Evolutionary conservation across 2,797 vertebrate genomes (phyloP), one percentile per base, ranked within the genome.

Genomic region (Dipus sagitta): DNA sequence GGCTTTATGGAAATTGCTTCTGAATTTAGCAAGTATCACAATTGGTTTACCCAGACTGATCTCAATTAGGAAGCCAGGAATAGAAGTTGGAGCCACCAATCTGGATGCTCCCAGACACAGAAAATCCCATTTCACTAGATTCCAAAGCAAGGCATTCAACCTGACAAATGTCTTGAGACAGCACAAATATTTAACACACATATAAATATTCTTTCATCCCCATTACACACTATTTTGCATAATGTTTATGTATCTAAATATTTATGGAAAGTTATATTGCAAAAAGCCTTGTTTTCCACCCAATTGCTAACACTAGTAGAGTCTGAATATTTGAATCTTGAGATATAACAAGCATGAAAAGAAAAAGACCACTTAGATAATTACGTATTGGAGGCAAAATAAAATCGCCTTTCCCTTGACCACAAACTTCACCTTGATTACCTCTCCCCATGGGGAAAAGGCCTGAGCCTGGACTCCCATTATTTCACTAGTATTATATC

Each of bases 1-100:
- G 98, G 98, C 98, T 98, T 98, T 98, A 97, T 97, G 96, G 82
- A 97, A 98, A 98, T 97, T 92, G 95, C 96, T 94, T 97, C 94
- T 96, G 96, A 97, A 95, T 86, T 98, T 96, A 97, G 97, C 97
- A 98, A 97, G 97, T 60, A 98, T 96, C 93, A 97, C 97, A 96
- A 95, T 77, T 97, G 98, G 96, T 72, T 97, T 97, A 97, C 97
- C 0, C 86, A 80, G 96, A 96, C 93, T 65, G 96, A 92, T 71
- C 80, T 96, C 96, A 94, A 62, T 82, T 77, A 97, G 89, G 83
- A 97, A 98, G 96, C 93, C 12, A 0, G 13, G 94, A 93, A 94
- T 64, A 97, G 92, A 96, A 47, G 84, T 81, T 52, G 58, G 91
- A 92, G 91, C 79, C 83, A 90, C 81, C 67, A 75, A 54, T 77